Evolutionary conservation across 2,797 vertebrate genomes (phyloP).

Genomic region (Centropyge bicolor): DNA sequence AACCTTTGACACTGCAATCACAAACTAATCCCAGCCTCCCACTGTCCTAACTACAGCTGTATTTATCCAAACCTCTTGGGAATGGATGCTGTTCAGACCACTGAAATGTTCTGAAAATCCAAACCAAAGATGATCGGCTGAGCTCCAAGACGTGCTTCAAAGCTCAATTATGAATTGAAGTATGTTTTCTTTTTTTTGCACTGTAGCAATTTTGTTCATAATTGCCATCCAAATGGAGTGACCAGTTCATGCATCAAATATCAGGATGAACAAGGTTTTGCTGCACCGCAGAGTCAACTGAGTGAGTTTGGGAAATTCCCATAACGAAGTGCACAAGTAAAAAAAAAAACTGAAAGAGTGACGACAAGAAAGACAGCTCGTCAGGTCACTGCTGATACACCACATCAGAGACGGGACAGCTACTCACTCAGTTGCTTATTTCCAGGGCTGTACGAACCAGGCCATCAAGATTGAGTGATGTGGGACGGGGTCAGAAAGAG

Average conservation of each 20-base stretch:
- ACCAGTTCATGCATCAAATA: conserved; percentile 57
- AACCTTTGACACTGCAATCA: conserved; percentile 68
- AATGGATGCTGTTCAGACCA: conserved; percentile 65
- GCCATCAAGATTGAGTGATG: conserved; percentile 38
- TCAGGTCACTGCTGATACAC: conserved; percentile 46
- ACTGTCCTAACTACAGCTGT: conserved; percentile 66
- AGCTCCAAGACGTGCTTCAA: conserved; percentile 62
- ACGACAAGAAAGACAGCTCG: conserved; percentile 43
- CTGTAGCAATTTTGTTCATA: conserved; percentile 54
- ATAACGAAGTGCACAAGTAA: conserved; percentile 26
- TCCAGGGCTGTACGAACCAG: neutral
- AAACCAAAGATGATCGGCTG: conserved; percentile 63
- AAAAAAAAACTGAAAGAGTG: conserved; percentile 38
- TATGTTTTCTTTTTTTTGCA: conserved; percentile 49
- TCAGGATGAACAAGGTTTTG: conserved; percentile 43
- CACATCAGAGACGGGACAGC: conserved; percentile 29
- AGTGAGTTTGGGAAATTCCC: conserved; percentile 60
- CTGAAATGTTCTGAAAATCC: conserved; percentile 67
- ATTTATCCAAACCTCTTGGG: conserved; percentile 69
- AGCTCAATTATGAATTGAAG: conserved; percentile 59
- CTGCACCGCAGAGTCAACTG: conserved; percentile 30
- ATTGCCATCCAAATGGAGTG: conserved; percentile 60
- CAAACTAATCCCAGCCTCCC: conserved; percentile 67
- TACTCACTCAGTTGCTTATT: conserved; percentile 11
- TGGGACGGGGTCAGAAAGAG: conserved; percentile 24